phyloP scores from a whole-genome alignment of 2,113 vertebrate species.

The Apaloderma vittatum region DNA sequence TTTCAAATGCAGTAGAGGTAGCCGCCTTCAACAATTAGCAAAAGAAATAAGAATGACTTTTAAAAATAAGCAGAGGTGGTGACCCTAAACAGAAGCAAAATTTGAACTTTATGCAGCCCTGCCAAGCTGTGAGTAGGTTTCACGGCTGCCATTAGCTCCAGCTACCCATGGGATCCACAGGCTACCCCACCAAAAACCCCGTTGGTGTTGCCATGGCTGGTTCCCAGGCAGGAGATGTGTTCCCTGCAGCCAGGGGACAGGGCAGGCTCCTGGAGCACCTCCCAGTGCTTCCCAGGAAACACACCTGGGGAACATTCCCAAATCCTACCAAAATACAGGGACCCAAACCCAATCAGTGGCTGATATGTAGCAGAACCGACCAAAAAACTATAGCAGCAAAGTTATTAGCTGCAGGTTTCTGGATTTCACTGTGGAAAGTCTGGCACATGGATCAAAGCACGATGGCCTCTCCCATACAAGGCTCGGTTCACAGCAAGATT shows the following conservation, averaged over 20 bases:
- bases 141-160: accelerated
- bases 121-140: not conserved
- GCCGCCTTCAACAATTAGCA: accelerated
- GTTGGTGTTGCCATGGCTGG: accelerated
- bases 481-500: not conserved
- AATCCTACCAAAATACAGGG: not conserved
- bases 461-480: not conserved
- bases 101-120: not conserved
- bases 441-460: not conserved
- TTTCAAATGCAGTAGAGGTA: not conserved
- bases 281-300: not conserved
- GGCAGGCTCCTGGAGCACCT: not conserved
- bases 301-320: not conserved
- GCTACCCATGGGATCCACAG: not conserved
- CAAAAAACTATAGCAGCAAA: not conserved
- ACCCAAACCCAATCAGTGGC: not conserved
- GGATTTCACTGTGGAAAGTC: not conserved
- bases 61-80: not conserved
- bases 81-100: not conserved
- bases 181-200: not conserved
- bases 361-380: not conserved
- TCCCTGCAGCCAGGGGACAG: too few species aligned
- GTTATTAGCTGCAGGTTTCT: not conserved
- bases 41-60: not conserved
- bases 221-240: not conserved